Conservation (phyloP, 2,113 vertebrate species). For the Gallinago media region DNA sequence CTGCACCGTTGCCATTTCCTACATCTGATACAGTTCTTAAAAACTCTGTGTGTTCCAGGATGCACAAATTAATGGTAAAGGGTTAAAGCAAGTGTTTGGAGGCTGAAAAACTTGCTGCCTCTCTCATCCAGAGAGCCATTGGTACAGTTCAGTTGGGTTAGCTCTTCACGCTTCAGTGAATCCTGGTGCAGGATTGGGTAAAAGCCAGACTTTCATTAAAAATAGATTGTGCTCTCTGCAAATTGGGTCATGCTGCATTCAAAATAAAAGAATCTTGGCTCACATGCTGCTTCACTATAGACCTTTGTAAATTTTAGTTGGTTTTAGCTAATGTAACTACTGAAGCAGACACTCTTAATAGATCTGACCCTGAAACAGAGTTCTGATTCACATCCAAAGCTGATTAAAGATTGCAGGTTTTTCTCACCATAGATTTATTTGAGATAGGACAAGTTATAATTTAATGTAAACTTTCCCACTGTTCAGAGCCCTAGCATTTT, state of each 20-base stretch:
- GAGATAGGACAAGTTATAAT: not conserved
- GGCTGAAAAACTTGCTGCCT: not conserved
- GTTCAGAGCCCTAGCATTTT: not conserved
- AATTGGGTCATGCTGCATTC: conserved; percentile 16
- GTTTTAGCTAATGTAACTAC: conserved; percentile 43
- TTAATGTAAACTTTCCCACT: not conserved
- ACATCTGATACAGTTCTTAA: not conserved
- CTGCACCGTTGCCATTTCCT: not conserved
- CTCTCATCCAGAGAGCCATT: not conserved
- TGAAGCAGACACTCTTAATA: conserved; percentile 38
- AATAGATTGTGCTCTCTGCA: not conserved
- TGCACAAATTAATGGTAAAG: not conserved
- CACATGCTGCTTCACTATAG: conserved; percentile 1
- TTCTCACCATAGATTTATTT: not conserved
- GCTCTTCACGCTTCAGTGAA: conserved; percentile 34
- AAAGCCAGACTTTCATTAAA: conserved; percentile 63
- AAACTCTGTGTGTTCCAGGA: not conserved
- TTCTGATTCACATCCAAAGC: conserved; percentile 32
- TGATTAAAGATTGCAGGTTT: not conserved
- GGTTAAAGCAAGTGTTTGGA: not conserved
- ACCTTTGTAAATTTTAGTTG: not conserved
- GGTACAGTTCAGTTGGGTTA: not conserved
- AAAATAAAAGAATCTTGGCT: conserved; percentile 40
- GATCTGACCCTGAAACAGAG: not conserved
- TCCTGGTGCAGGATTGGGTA: conserved; percentile 6